Evolutionary conservation across 2,888 invertebrate species (phyloP), one percentile per base, ranked within the genome.

Genomic region (Chymomyza amoena): DNA sequence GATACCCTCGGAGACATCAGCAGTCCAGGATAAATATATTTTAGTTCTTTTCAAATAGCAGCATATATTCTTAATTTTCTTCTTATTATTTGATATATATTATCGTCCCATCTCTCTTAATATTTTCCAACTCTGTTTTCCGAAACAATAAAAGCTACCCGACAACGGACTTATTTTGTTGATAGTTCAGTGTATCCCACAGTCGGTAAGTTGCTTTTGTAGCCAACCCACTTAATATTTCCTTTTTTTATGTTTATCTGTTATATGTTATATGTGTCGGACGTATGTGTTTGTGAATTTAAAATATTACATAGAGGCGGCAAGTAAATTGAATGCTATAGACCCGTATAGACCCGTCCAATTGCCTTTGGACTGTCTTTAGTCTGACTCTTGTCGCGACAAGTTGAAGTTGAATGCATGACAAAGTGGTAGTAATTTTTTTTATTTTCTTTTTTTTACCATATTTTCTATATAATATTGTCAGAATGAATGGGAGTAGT

Each of bases 381-480:
- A 54, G 18, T 16, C 18, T 15, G 52, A 16, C 15, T 18, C 2
- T 18, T 18, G 18, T 54, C 52, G 57, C 18, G 57, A 57, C 52
- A 54, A 18, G 52, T 9, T 15, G 6, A 57, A 57, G 57, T 57
- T 57, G 57, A 57, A 57, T n/a, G 60, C 68, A 64, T 74, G 76
- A 28, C 67, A 69, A 81, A 78, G 78, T 76, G 82, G 76, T 82
- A 78, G 75, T 83, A 84, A 88, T 86, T 80, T 39, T 87, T 45
- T 13, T 45, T 45, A 45, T 45, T 13, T 45, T 13, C 4, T 45
- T 45, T 13, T 45, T 45, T 45, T 45, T 45, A 45, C 13, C 39
- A 45, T 45, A 45, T 45, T 45, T 32, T 32, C 32, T 45, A 45
- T 45, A 45, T 45, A 15, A 45, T 45, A 45, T 45, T 45, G 32